Percentiles rank a stretch among this genome's conserved stretches.
phyloP scores from a whole-genome alignment of 2,113 vertebrate genomes.

The Myiopsitta monachus region DNA sequence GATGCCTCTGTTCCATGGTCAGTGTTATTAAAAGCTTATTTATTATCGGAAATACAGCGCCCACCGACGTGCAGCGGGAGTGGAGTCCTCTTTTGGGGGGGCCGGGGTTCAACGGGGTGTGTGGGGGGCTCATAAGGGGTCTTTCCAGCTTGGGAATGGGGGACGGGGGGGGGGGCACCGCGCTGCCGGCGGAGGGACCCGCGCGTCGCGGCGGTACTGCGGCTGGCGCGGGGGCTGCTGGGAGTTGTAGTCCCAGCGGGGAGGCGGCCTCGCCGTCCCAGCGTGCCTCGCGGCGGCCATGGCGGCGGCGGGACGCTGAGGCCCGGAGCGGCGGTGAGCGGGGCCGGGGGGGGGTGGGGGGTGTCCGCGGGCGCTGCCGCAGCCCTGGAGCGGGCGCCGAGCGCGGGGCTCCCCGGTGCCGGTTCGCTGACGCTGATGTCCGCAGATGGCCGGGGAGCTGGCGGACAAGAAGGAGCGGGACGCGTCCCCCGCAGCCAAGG shows the following conservation, averaged over 20 bases:
- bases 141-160: no score
- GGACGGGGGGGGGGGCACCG: rapidly evolving
- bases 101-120: no score
- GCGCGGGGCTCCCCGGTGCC: background rate
- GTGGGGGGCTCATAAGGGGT: no score
- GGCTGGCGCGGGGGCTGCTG: background rate
- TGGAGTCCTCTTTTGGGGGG: no score
- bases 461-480: constrained; percentile 89
- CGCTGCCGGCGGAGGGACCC: background rate
- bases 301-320: background rate
- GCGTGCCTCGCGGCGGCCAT: constrained; percentile 45
- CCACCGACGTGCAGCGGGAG: no score
- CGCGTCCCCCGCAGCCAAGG: constrained; percentile 80
- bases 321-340: background rate
- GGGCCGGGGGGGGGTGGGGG: background rate
- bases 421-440: background rate
- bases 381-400: rapidly evolving
- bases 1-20: no score
- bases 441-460: constrained; percentile 90
- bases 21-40: no score
- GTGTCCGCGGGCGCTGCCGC: no score
- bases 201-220: rapidly evolving
- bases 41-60: no score
- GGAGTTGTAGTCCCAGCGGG: background rate
- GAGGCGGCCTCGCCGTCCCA: constrained; percentile 46